phyloP scores from a whole-genome alignment of 2,888 invertebrate species.

The Tetropium fuscum region DNA sequence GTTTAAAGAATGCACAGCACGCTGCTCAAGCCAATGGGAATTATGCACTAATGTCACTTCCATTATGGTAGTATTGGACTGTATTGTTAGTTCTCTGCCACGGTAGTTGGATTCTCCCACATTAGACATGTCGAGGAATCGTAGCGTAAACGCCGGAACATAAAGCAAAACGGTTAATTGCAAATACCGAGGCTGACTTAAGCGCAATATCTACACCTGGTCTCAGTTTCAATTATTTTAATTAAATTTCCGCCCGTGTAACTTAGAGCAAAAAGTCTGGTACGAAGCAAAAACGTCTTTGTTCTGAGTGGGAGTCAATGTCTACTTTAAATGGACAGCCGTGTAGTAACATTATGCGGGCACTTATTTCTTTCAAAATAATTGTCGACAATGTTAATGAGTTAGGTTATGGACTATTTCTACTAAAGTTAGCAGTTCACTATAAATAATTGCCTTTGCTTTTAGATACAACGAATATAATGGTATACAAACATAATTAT shows the following conservation, averaged over 20 bases:
- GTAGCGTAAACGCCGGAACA: slow-evolving; percentile 12
- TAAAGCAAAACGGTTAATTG: slow-evolving; percentile 22
- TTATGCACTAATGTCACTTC: slow-evolving; percentile 36
- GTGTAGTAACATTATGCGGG: no score
- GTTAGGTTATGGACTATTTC: no score
- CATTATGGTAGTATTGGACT: slow-evolving; percentile 37
- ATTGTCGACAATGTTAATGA: no score
- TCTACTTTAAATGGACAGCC: no score
- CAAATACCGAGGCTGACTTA: background rate
- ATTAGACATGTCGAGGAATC: slow-evolving; percentile 22
- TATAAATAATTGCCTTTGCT: background rate
- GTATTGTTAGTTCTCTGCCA: slow-evolving; percentile 39
- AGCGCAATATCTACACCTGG: background rate
- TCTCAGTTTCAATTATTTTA: background rate
- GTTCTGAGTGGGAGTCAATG: no score
- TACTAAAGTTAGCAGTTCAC: no score
- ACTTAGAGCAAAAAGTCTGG: background rate
- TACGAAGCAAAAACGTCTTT: background rate
- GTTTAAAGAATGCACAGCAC: slow-evolving; percentile 38
- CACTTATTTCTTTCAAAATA: no score
- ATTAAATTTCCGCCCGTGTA: background rate
- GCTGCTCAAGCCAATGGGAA: slow-evolving; percentile 38
- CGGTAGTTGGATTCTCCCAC: slow-evolving; percentile 43
- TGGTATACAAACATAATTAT: slow-evolving; percentile 6
- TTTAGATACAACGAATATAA: background rate